phyloP scores from a whole-genome alignment of 37 sponge, comb jelly and placozoan genomes.

The Halisarca cf. caerulea region DNA sequence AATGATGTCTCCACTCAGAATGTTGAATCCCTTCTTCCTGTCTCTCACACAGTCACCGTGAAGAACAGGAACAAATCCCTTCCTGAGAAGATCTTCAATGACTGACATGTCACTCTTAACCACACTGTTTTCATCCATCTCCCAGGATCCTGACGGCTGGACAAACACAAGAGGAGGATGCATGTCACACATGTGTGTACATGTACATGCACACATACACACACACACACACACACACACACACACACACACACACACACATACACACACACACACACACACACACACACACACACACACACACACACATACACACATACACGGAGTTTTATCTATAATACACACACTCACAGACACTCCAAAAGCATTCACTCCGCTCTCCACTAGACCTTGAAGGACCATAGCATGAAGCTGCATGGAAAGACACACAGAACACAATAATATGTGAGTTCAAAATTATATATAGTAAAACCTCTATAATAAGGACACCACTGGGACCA shows the following conservation, averaged over 20 bases:
- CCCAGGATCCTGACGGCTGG: slow-evolving; percentile 12
- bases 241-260: not conserved
- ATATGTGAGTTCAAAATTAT: no score
- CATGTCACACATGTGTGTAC: not conserved
- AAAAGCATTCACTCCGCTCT: not conserved
- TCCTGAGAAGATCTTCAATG: not conserved
- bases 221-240: no score
- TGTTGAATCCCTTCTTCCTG: not conserved
- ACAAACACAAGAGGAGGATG: no score
- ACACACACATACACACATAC: slow-evolving; percentile 4
- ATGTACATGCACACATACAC: no score
- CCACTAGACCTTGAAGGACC: not conserved
- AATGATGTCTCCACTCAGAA: slow-evolving; percentile 25
- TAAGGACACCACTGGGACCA: no score
- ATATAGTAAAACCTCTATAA: no score
- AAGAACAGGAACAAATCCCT: slow-evolving; percentile 10
- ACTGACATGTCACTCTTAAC: not conserved
- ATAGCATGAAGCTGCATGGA: not conserved
- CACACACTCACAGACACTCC: slow-evolving; percentile 22
- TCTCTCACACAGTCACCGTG: slow-evolving; percentile 25
- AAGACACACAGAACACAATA: no score
- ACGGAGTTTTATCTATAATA: not conserved
- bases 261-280: not conserved
- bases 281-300: slow-evolving; percentile 4
- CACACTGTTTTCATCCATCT: not conserved